Evolutionary conservation across 2,888 invertebrate species (phyloP).

Genomic region (Eubasilissa splendida): DNA sequence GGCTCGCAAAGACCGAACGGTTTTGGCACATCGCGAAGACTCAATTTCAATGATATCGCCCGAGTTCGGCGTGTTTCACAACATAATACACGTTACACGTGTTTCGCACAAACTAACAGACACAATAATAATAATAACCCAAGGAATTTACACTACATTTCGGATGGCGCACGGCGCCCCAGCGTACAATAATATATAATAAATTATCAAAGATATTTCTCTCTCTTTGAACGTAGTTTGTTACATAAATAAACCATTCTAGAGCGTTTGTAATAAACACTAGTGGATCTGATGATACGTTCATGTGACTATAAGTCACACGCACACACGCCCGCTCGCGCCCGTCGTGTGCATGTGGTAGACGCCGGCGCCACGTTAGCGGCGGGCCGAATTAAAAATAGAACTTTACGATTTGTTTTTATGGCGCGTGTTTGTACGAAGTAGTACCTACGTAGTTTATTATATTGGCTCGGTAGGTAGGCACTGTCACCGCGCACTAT

Average conservation of each 20-base stretch:
- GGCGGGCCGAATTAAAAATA: conserved; percentile 46
- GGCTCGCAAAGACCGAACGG: background rate
- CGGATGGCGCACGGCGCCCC: no score
- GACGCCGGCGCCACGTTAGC: conserved; percentile 42
- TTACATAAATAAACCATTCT: no score
- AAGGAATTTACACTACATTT: no score
- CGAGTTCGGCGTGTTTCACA: no score
- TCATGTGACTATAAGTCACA: conserved; percentile 5
- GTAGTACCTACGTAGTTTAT: conserved; percentile 4
- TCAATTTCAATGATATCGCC: no score
- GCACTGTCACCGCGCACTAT: background rate
- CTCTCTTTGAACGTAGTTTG: no score
- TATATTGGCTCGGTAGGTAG: background rate
- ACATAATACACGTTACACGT: no score
- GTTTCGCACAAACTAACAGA: no score
- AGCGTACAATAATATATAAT: no score
- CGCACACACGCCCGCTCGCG: background rate
- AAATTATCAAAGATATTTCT: no score
- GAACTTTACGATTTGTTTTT: conserved; percentile 54
- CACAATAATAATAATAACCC: no score
- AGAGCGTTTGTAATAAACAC: background rate
- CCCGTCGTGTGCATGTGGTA: background rate
- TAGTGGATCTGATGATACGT: conserved; percentile 6
- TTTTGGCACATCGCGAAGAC: no score
- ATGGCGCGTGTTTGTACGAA: conserved; percentile 40